Percentiles rank a stretch among this genome's conserved stretches.
These are phyloP conservation scores for Octodon degus DNA, from an alignment of 2,113 vertebrate genomes.

Conservation along the genomic window DNA sequence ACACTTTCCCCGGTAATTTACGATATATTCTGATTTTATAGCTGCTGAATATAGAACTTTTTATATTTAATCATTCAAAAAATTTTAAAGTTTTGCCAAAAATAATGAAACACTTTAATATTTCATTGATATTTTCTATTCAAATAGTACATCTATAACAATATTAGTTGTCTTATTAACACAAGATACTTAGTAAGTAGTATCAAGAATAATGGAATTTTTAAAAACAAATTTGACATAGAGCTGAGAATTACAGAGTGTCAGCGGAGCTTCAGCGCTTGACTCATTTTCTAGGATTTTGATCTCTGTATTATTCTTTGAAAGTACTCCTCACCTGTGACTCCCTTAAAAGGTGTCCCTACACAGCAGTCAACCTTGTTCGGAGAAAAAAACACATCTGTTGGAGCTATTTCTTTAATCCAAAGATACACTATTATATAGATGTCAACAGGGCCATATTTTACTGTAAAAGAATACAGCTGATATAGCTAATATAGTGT, in stretches of 20 bases:
- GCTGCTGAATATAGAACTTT: slow-evolving; percentile 39
- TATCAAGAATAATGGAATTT: background rate
- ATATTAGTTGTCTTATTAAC: background rate
- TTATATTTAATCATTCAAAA: slow-evolving; percentile 1
- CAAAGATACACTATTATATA: background rate
- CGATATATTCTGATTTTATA: background rate
- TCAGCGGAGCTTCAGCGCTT: too few relatives aligned
- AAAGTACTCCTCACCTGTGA: background rate
- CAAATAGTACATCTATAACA: background rate
- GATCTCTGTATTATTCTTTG: background rate
- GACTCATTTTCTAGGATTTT: background rate
- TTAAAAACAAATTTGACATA: background rate
- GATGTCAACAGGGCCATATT: background rate
- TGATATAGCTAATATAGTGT: background rate
- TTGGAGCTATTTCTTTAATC: background rate
- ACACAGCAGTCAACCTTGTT: background rate
- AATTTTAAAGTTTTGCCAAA: background rate
- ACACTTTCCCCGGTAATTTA: background rate
- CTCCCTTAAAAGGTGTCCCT: background rate
- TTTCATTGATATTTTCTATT: background rate
- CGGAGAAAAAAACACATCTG: background rate
- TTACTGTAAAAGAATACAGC: background rate
- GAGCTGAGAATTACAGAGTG: background rate
- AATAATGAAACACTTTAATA: background rate
- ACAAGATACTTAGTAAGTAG: background rate